Evolutionary conservation across 1,140 invertebrate genomes (phyloP).

Genomic region (Aphis gossypii): DNA sequence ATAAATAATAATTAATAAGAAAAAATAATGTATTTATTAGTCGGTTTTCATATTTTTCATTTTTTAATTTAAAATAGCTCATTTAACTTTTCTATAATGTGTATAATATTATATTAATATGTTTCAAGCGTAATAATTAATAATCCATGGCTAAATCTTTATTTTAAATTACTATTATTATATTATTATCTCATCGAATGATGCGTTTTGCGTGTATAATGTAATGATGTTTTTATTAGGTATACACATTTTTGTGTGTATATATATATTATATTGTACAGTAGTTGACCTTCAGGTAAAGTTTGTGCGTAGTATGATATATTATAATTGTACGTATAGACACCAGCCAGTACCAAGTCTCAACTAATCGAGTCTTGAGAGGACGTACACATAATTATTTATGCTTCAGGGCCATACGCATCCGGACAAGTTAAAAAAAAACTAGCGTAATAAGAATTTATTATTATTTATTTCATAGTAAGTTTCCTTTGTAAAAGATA

Average conservation of each 20-base stretch:
- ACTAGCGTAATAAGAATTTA: background rate
- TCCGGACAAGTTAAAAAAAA: background rate
- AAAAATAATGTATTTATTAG: no score
- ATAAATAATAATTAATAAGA: background rate
- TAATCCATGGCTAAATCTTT: background rate
- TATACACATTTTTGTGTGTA: background rate
- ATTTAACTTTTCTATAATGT: background rate
- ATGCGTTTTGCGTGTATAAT: background rate
- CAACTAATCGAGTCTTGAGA: background rate
- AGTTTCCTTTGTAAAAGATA: background rate
- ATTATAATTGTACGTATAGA: background rate
- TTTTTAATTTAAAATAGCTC: background rate
- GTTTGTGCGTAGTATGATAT: background rate
- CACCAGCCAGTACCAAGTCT: background rate
- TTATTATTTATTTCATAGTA: background rate
- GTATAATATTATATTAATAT: background rate
- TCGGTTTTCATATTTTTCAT: no score
- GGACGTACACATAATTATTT: background rate
- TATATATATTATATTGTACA: background rate
- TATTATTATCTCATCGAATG: background rate
- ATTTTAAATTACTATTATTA: background rate
- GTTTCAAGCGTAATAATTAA: background rate
- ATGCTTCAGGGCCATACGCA: background rate
- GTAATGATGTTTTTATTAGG: background rate
- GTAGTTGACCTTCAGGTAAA: constrained; percentile 6